phyloP scores from a whole-genome alignment of 2,113 vertebrate species.

The Trichomycterus rosablanca region DNA sequence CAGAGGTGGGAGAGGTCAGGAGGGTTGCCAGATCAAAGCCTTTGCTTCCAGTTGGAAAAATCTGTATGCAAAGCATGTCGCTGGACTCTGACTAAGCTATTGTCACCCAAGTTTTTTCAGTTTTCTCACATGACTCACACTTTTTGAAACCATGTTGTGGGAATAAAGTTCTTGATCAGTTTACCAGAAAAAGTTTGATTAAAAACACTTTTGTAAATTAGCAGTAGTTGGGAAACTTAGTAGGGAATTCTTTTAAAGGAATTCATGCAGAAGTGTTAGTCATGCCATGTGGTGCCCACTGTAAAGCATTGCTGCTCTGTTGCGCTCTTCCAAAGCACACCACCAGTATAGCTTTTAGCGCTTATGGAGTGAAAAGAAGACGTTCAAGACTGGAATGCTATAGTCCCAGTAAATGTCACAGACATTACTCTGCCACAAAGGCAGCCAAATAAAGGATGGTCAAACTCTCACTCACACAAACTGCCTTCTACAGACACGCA shows the following conservation, averaged over 20 bases:
- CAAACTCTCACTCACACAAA: conserved; percentile 16
- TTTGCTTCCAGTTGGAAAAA: not conserved
- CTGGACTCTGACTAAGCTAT: conserved; percentile 6
- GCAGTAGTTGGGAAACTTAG: conserved; percentile 10
- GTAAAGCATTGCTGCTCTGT: conserved; percentile 4
- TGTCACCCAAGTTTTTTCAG: conserved; percentile 11
- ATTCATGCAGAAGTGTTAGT: conserved; percentile 12
- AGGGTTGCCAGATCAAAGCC: conserved; percentile 33
- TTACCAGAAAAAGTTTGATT: not conserved
- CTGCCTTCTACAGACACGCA: conserved; percentile 23
- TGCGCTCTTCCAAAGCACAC: not conserved
- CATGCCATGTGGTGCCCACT: conserved; percentile 13
- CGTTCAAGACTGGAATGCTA: not conserved
- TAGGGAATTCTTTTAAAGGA: conserved; percentile 5
- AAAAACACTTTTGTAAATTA: not conserved
- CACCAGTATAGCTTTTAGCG: not conserved
- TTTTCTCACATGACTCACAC: too few relatives aligned
- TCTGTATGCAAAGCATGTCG: conserved; percentile 7
- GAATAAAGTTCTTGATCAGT: not conserved
- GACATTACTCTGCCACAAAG: conserved; percentile 16
- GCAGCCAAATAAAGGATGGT: conserved; percentile 1
- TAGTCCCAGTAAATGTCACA: conserved; percentile 6
- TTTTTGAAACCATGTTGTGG: too few relatives aligned
- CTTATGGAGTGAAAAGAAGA: too few relatives aligned
- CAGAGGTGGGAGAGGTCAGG: conserved; percentile 4